These are phyloP conservation scores for Papilio dardanus DNA, from an alignment of 1,140 invertebrate species.

Conservation along the genomic window DNA sequence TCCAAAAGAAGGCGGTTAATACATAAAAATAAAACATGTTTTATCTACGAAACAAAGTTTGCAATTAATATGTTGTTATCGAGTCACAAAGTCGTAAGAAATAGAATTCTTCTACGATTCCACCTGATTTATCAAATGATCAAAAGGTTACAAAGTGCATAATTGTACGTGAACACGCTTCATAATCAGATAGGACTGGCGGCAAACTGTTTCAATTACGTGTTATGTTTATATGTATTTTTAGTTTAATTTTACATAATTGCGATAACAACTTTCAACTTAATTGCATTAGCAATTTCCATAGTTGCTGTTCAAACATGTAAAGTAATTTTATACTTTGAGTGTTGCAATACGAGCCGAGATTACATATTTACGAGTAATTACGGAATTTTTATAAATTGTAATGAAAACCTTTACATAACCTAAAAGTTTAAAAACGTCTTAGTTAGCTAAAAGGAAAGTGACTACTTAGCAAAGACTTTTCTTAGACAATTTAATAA, in stretches of 20 bases:
- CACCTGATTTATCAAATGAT: not conserved
- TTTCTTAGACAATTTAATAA: too few relatives aligned
- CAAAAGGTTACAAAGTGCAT: constrained; percentile 17
- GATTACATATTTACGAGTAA: not conserved
- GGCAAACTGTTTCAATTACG: constrained; percentile 11
- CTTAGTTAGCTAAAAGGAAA: too few relatives aligned
- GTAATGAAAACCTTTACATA: too few relatives aligned
- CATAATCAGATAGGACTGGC: not conserved
- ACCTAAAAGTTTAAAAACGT: not conserved
- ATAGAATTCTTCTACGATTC: not conserved
- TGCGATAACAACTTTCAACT: not conserved
- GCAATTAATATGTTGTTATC: too few relatives aligned
- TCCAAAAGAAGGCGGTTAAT: too few relatives aligned
- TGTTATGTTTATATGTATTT: not conserved
- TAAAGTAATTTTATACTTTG: not conserved
- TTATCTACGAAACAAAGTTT: too few relatives aligned
- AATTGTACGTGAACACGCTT: constrained; percentile 3
- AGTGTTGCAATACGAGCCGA: not conserved
- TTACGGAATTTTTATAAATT: not conserved
- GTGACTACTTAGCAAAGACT: too few relatives aligned
- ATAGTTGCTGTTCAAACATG: not conserved
- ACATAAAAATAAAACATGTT: too few relatives aligned
- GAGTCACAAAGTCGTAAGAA: not conserved
- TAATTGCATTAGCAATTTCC: not conserved
- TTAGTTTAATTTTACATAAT: constrained; percentile 8